Evolutionary conservation across 2,113 vertebrate genomes (phyloP).

Genomic region (Perccottus glenii): DNA sequence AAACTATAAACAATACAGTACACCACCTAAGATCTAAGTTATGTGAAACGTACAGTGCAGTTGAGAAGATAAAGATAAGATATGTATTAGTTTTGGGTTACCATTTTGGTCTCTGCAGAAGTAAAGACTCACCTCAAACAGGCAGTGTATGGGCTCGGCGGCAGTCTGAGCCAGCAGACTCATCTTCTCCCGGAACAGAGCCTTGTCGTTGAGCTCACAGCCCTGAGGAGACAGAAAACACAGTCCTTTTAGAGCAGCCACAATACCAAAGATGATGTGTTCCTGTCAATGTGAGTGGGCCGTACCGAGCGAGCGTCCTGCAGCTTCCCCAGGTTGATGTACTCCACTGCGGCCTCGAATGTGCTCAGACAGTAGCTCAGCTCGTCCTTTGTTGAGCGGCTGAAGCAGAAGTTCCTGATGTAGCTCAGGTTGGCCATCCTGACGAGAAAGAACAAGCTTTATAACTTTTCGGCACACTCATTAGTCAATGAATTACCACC

Average conservation of each 20-base stretch:
- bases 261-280: neutral
- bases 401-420: slow-evolving; percentile 95
- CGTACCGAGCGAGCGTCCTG: slow-evolving; percentile 46
- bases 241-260: accelerated
- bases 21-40: too few relatives aligned
- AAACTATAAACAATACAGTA: too few relatives aligned
- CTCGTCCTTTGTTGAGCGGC: slow-evolving; percentile 90
- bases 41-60: too few relatives aligned
- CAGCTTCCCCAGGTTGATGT: slow-evolving; percentile 91
- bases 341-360: slow-evolving; percentile 90
- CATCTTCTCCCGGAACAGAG: slow-evolving; percentile 88
- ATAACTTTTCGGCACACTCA: neutral
- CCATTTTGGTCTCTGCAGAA: neutral
- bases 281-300: neutral
- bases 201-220: slow-evolving; percentile 81
- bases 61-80: too few relatives aligned
- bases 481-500: too few relatives aligned
- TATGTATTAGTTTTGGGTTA: too few relatives aligned
- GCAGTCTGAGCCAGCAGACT: slow-evolving; percentile 88
- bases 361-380: slow-evolving; percentile 96
- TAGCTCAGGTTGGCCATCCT: slow-evolving; percentile 99
- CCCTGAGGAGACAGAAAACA: slow-evolving; percentile 73
- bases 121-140: slow-evolving; percentile 87
- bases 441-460: slow-evolving; percentile 2
- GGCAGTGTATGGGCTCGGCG: slow-evolving; percentile 84